Conservation (phyloP, 2,888 invertebrate genomes). For the Drosophila fulvimacula region DNA sequence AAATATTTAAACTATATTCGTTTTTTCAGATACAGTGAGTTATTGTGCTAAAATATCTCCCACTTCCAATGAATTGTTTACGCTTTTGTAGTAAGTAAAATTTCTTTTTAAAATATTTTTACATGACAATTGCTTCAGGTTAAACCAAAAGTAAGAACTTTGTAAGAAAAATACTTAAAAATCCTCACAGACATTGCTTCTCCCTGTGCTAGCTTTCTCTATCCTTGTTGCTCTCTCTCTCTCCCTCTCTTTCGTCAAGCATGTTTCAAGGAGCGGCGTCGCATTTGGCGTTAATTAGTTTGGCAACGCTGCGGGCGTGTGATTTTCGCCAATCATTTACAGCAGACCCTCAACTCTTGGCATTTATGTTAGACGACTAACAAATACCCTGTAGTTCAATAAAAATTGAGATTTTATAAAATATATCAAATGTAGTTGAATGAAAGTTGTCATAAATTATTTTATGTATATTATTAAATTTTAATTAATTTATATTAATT, state of each 20-base stretch:
- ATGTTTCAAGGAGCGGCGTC: constrained; percentile 35
- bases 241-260: background rate
- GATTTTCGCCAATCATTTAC: constrained; percentile 70
- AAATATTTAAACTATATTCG: background rate
- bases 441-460: background rate
- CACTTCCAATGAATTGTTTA: background rate
- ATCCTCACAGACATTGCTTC: background rate
- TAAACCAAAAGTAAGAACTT: background rate
- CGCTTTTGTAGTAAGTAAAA: background rate
- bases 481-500: background rate
- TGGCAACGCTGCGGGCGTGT: constrained; percentile 71
- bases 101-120: background rate
- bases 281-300: constrained; percentile 78
- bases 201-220: background rate
- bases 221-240: background rate
- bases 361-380: background rate
- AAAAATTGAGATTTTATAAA: background rate
- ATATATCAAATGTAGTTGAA: background rate
- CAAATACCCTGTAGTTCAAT: background rate
- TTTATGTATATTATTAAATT: background rate
- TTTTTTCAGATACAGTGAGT: background rate
- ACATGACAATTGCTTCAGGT: background rate
- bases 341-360: constrained; percentile 38
- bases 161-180: background rate
- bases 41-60: background rate